Base-by-base conservation (phyloP, 2,113 vertebrate species). In the Scolopax mira region DNA sequence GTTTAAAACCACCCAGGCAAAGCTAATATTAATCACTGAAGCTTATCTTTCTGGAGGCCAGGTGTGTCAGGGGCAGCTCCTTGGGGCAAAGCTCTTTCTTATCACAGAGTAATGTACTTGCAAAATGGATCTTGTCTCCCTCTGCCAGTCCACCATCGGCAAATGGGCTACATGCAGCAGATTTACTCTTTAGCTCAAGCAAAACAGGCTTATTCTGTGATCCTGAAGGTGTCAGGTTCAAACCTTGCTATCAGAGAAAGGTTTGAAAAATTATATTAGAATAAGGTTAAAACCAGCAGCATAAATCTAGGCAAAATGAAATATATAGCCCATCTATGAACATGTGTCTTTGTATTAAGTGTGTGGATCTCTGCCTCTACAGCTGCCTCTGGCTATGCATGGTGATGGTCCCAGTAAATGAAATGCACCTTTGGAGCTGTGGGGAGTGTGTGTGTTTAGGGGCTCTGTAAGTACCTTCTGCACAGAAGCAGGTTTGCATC, bases 401-500 rank as follows among this genome's bases (percentile, higher is more conserved):
- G 21, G 67, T 0, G 52, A n/a, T 46, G 88, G 75, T 89, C 69
- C 85, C 4, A 17, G 48, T 18, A 3, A 66, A 87, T 37, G 13
- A 72, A 65, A 72, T 0, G 49, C 92, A 41, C 73, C 66, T 14
- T 6, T 4, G 55, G 80, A 69, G 89, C 67, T 11, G 70, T 8
- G 58, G 1, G 52, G 52, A 23, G 54, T 6, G 62, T 35, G 60
- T 52, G 58, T 35, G 44, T 2, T 69, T 1, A 10, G 65, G 66
- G 78, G 90, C 88, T n/a, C 23, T 25, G 9, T 3, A 30, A 72
- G 90, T 2, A 2, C 62, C 81, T 71, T 84, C 65, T 60, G 88
- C 95, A 62, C 17, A 65, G 93, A 21, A 71, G 93, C 94, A 78
- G 94, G 60, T 78, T 94, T 80, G 87, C 80, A 42, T 88, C 92